phyloP scores from a whole-genome alignment of 1,140 invertebrate genomes.

The Cydia splendana region DNA sequence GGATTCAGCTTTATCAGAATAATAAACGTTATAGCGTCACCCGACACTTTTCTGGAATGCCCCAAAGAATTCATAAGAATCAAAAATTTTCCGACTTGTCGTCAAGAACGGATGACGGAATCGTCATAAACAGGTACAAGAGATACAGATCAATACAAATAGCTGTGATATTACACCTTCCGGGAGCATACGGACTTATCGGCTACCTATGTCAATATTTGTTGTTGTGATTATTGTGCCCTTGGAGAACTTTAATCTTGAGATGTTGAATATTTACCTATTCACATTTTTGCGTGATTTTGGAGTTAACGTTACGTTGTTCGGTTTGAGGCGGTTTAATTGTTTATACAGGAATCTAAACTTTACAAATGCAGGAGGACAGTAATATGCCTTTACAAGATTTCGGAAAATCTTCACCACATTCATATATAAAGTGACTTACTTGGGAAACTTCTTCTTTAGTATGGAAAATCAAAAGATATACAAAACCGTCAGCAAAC shows the following conservation, averaged over 20 bases:
- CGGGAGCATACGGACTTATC: neutral
- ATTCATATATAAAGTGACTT: too few species aligned
- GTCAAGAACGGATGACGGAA: neutral
- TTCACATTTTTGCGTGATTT: neutral
- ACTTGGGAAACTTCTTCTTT: too few species aligned
- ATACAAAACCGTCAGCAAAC: too few species aligned
- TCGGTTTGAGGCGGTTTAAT: neutral
- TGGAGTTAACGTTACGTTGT: neutral
- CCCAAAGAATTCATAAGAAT: too few species aligned
- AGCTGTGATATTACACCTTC: neutral
- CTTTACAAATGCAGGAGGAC: too few species aligned
- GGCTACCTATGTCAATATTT: constrained; percentile 9
- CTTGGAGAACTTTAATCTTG: constrained; percentile 2
- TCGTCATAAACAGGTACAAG: constrained; percentile 3
- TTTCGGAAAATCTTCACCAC: too few species aligned
- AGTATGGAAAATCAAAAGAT: too few species aligned
- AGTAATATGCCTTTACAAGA: too few species aligned
- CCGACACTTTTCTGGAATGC: too few species aligned
- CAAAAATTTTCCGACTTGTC: neutral
- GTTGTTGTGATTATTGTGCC: constrained; percentile 21
- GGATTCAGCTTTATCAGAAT: too few species aligned
- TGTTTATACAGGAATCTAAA: too few species aligned
- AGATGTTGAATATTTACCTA: neutral
- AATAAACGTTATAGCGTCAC: too few species aligned
- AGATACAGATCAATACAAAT: constrained; percentile 10